Conservation (phyloP, 2,113 vertebrate genomes). For the Octodon degus region DNA sequence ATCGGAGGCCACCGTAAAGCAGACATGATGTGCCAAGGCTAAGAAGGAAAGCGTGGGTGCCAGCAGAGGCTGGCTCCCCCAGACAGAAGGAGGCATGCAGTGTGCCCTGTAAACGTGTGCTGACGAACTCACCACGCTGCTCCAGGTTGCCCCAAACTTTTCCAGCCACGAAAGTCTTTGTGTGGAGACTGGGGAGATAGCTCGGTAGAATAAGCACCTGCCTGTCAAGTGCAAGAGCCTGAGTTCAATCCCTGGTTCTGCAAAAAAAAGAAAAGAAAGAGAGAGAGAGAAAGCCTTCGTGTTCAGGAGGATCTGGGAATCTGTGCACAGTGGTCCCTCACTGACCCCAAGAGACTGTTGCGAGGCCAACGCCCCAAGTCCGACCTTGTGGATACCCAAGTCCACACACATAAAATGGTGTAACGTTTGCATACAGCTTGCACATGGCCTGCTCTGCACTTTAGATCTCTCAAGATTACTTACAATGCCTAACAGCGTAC, state of each 20-base stretch:
- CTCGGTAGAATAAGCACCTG: too few relatives aligned
- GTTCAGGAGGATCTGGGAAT: neutral
- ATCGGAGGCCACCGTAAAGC: neutral
- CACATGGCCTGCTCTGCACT: neutral
- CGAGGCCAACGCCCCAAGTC: neutral
- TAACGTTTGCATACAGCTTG: neutral
- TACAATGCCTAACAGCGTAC: neutral
- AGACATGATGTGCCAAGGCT: neutral
- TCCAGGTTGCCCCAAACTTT: neutral
- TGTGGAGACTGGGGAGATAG: too few relatives aligned
- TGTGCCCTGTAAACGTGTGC: neutral
- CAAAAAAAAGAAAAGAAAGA: too few relatives aligned
- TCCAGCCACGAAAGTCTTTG: neutral
- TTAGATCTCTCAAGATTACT: neutral
- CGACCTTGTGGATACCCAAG: neutral
- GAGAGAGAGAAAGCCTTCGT: neutral
- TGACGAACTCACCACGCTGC: neutral
- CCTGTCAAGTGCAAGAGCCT: too few relatives aligned
- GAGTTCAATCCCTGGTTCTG: too few relatives aligned
- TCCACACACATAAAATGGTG: neutral
- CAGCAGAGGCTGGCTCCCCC: neutral
- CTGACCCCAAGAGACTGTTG: neutral
- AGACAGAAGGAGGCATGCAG: neutral
- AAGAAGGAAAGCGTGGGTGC: neutral
- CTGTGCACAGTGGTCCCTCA: neutral